Evolutionary conservation across 2,797 vertebrate genomes (phyloP).

Genomic region (Betta splendens): DNA sequence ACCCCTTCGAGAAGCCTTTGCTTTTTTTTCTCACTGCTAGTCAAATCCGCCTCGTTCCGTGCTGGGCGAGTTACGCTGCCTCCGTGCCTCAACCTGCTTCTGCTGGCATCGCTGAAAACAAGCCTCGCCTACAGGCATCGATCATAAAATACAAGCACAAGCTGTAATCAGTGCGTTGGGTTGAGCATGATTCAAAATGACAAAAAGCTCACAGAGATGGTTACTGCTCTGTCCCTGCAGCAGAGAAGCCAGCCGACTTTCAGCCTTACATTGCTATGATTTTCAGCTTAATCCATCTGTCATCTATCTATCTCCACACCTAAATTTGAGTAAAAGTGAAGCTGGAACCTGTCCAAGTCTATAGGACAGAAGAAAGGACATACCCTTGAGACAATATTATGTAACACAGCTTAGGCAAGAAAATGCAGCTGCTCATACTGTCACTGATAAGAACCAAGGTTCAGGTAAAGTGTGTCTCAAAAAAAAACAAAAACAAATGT

Average conservation of each 20-base stretch:
- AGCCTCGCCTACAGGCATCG: slow-evolving; percentile 44
- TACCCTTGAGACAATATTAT: background rate
- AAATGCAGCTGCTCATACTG: slow-evolving; percentile 2
- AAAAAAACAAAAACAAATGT: too few species aligned
- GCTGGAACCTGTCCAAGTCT: background rate
- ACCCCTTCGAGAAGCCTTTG: slow-evolving; percentile 11
- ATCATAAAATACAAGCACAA: slow-evolving; percentile 3
- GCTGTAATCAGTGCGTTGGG: slow-evolving; percentile 30
- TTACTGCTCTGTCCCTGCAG: background rate
- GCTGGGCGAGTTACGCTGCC: slow-evolving; percentile 37
- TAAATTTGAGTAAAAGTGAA: background rate
- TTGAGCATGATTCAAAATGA: slow-evolving; percentile 30
- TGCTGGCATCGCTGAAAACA: slow-evolving; percentile 44
- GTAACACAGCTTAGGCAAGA: background rate
- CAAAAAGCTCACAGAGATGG: slow-evolving; percentile 17
- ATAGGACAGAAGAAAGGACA: background rate
- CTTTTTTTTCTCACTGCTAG: slow-evolving; percentile 18
- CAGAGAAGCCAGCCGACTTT: background rate
- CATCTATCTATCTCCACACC: background rate
- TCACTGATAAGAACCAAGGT: background rate
- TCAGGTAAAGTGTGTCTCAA: background rate
- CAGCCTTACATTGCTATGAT: background rate
- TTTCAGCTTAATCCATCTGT: background rate
- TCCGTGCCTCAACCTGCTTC: slow-evolving; percentile 57
- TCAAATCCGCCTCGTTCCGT: slow-evolving; percentile 37